These are phyloP conservation scores for Lasiurus borealis DNA, from an alignment of 2,113 vertebrate genomes.

Conservation along the genomic window DNA sequence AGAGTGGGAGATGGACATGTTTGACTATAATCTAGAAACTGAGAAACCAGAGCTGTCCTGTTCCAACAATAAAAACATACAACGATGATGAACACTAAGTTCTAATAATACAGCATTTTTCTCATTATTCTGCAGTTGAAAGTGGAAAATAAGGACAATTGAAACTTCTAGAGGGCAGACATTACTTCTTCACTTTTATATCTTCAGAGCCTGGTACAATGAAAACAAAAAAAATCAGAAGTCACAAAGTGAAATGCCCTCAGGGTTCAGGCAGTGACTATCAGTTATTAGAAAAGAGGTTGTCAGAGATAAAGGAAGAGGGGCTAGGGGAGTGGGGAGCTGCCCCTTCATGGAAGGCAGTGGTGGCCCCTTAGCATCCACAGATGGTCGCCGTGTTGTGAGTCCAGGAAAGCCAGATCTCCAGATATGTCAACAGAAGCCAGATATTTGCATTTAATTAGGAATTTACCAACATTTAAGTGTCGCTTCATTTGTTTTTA, in stretches of 20 bases:
- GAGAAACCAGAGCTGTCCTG: conserved; percentile 7
- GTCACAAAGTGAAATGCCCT: background rate
- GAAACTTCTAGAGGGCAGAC: background rate
- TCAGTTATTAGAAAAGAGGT: background rate
- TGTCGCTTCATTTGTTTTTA: conserved; percentile 30
- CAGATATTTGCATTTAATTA: conserved; percentile 53
- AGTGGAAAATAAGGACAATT: background rate
- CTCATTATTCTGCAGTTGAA: background rate
- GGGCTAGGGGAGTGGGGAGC: background rate
- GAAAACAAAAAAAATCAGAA: background rate
- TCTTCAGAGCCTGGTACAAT: background rate
- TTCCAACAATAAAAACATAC: conserved; percentile 41
- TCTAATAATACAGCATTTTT: background rate
- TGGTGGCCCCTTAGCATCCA: background rate
- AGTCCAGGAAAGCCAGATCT: background rate
- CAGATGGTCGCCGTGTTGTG: background rate
- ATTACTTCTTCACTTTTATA: background rate
- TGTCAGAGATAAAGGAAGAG: background rate
- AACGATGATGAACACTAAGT: background rate
- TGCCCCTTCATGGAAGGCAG: background rate
- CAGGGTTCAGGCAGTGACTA: background rate
- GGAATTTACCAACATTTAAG: conserved; percentile 21
- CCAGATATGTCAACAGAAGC: background rate
- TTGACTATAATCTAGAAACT: background rate
- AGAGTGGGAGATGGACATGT: background rate